Evolutionary conservation across 1,140 invertebrate species (phyloP).

Genomic region (Harlomillsia oculata): DNA sequence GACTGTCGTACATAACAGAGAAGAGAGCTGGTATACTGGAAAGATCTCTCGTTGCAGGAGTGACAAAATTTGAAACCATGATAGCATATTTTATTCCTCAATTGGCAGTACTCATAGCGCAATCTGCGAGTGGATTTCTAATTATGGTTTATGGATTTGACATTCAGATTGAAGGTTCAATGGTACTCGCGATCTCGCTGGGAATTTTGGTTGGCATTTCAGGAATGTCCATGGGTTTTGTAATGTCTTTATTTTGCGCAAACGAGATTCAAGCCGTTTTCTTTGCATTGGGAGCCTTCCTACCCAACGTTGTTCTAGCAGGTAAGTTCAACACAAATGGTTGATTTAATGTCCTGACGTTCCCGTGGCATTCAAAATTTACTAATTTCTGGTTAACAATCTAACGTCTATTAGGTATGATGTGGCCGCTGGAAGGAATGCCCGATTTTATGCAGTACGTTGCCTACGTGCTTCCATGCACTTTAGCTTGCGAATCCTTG

Average conservation of each 20-base stretch:
- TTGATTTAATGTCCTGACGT: too few relatives aligned
- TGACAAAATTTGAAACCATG: constrained; percentile 44
- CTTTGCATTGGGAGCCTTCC: constrained; percentile 48
- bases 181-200: constrained; percentile 25
- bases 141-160: constrained; percentile 14
- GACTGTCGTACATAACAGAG: constrained; percentile 8
- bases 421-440: constrained; percentile 88
- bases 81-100: constrained; percentile 45
- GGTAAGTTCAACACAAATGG: too few relatives aligned
- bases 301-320: constrained; percentile 39
- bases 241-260: constrained; percentile 46
- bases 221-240: constrained; percentile 45
- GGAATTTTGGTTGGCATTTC: constrained; percentile 42
- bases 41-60: constrained; percentile 34
- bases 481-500: constrained; percentile 77
- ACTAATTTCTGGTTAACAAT: too few relatives aligned
- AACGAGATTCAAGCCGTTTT: constrained; percentile 49
- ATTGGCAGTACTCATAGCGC: constrained; percentile 44
- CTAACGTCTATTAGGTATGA: constrained; percentile 56
- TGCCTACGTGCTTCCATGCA: constrained; percentile 73
- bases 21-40: constrained; percentile 16
- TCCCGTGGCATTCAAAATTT: too few relatives aligned
- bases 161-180: constrained; percentile 13
- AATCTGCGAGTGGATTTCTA: constrained; percentile 37
- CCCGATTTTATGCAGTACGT: constrained; percentile 59